These are phyloP conservation scores for Stegodyphus dumicola DNA, from an alignment of 1,140 invertebrate genomes.

Conservation along the genomic window DNA sequence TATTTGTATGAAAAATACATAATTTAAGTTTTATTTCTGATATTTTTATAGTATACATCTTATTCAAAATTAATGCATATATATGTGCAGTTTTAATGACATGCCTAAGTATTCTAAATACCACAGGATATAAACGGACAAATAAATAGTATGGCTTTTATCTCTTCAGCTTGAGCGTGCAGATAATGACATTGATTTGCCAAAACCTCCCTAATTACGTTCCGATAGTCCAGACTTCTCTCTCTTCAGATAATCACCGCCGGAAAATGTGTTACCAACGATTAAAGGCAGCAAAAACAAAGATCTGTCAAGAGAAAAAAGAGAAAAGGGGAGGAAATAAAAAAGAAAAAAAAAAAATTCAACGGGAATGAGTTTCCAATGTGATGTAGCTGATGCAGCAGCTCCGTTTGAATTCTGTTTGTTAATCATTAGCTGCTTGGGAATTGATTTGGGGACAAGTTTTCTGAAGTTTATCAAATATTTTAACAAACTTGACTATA, in stretches of 20 bases:
- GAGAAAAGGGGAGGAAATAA: background rate
- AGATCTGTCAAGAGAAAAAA: background rate
- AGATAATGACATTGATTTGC: constrained; percentile 44
- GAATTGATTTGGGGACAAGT: background rate
- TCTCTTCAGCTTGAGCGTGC: constrained; percentile 2
- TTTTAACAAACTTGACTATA: too few species aligned
- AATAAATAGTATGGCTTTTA: constrained; percentile 2
- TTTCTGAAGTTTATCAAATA: too few species aligned
- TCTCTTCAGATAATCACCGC: constrained; percentile 22
- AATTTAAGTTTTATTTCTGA: too few species aligned
- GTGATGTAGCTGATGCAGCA: constrained; percentile 17
- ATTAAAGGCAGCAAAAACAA: constrained; percentile 27
- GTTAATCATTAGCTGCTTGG: constrained; percentile 8
- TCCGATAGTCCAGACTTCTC: constrained; percentile 28
- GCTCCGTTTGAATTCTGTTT: background rate
- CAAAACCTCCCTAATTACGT: constrained; percentile 29
- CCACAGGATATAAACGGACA: too few species aligned
- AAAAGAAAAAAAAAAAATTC: background rate
- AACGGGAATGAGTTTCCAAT: constrained; percentile 38
- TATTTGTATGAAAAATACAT: too few species aligned
- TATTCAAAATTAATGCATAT: too few species aligned
- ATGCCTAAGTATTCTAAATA: too few species aligned
- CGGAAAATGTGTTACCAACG: constrained; percentile 32
- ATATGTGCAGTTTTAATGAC: too few species aligned
- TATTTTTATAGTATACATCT: too few species aligned